phyloP scores from a whole-genome alignment of 1,140 invertebrate genomes.

The Prorops nasuta region DNA sequence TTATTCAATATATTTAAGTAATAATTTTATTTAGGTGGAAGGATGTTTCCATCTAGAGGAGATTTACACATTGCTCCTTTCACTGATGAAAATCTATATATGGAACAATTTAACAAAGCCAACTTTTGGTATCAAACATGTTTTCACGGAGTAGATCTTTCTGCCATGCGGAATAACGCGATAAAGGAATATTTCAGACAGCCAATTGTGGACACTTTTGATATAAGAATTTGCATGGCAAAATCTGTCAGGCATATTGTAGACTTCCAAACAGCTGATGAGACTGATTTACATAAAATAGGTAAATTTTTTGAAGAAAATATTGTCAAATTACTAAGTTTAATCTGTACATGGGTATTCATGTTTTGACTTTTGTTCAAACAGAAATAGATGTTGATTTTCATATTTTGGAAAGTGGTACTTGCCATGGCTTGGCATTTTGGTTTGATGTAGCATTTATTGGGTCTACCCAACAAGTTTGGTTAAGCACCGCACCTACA shows the following conservation, averaged over 20 bases:
- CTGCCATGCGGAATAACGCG: conserved; percentile 84
- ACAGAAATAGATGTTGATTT: conserved; percentile 92
- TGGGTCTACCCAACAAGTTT: conserved; percentile 86
- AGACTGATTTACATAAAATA: conserved; percentile 93
- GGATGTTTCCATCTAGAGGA: conserved; percentile 96
- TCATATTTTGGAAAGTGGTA: conserved; percentile 87
- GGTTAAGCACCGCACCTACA: conserved; percentile 97
- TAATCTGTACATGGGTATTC: neutral
- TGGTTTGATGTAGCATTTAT: conserved; percentile 99
- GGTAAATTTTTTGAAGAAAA: conserved; percentile 50
- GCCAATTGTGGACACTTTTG: conserved; percentile 98
- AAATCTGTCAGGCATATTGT: conserved; percentile 94
- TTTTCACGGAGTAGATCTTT: conserved; percentile 97
- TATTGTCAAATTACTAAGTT: neutral
- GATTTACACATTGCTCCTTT: conserved; percentile 98
- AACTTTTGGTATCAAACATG: conserved; percentile 99
- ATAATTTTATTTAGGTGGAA: conserved; percentile 43
- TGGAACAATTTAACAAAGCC: conserved; percentile 98
- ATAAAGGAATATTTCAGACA: conserved; percentile 98
- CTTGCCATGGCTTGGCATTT: conserved; percentile 96
- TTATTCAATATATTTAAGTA: conserved; percentile 4
- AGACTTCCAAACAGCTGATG: conserved; percentile 90
- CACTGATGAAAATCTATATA: conserved; percentile 94
- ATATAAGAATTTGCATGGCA: conserved; percentile 95
- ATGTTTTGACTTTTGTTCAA: conserved; percentile 13